phyloP scores from a whole-genome alignment of 2,888 invertebrate genomes.

The Stenichneumon culpator region DNA sequence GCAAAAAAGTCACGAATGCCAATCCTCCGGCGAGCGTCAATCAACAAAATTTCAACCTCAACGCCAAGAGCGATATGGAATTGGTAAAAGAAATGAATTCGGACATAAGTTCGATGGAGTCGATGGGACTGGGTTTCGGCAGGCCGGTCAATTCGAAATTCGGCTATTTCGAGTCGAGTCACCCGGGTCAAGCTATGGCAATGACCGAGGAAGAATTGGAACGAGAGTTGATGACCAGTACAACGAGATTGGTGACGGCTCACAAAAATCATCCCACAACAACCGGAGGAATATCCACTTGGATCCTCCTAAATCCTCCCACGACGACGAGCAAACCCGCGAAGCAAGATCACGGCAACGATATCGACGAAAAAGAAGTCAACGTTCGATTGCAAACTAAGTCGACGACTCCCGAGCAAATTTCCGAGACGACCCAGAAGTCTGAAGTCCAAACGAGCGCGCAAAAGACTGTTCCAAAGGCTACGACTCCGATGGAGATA shows the following conservation, averaged over 20 bases:
- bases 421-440: slow-evolving; percentile 43
- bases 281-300: slow-evolving; percentile 91
- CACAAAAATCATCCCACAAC: slow-evolving; percentile 86
- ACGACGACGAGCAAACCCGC: slow-evolving; percentile 78
- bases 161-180: slow-evolving; percentile 83
- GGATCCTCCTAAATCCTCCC: slow-evolving; percentile 90
- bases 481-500: slow-evolving; percentile 58
- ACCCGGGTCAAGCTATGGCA: slow-evolving; percentile 90
- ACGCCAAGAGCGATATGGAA: slow-evolving; percentile 59
- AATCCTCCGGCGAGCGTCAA: slow-evolving; percentile 43
- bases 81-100: slow-evolving; percentile 68
- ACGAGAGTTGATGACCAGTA: slow-evolving; percentile 83
- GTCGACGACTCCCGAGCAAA: slow-evolving; percentile 46
- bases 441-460: slow-evolving; percentile 62
- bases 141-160: slow-evolving; percentile 83
- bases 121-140: slow-evolving; percentile 74
- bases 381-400: slow-evolving; percentile 43
- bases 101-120: slow-evolving; percentile 69
- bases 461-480: slow-evolving; percentile 46
- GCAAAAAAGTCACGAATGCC: slow-evolving; percentile 64
- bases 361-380: slow-evolving; percentile 19
- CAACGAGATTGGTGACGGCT: slow-evolving; percentile 74
- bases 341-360: slow-evolving; percentile 3
- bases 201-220: slow-evolving; percentile 88
- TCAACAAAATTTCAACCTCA: slow-evolving; percentile 25